Base-by-base conservation (phyloP, 2,113 vertebrate genomes). In the Carassius gibelio region DNA sequence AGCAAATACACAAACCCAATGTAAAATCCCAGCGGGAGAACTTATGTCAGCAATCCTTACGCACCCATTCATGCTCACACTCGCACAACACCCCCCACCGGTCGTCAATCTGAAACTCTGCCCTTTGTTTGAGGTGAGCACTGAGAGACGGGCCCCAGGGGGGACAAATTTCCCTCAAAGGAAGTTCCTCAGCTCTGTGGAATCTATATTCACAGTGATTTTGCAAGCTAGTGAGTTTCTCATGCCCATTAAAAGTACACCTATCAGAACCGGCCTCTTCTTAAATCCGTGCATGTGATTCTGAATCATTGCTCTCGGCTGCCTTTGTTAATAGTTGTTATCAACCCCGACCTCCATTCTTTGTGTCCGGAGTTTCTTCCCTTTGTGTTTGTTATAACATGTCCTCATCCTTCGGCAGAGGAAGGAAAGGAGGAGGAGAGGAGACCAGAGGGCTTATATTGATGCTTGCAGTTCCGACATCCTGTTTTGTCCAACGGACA, bases 21-120 rank as follows among this genome's bases (percentile, higher is more conserved):
- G 89, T 89, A 90, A 91, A 92, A 91, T 93, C 93, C 93, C 93
- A 90, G 88, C 26, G 93, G 87, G 94, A 94, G 92, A 93, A 91
- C 93, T 93, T 94, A 92, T 94, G 94, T 94, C 92, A 93, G 91
- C 88, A 91, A 62, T 84, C 85, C 91, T 90, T 86, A 88, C 86
- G 90, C 91, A 90, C 92, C 90, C 91, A 85, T 85, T 76, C 91
- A 91, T 90, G 89, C 90, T 82, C 69, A 89, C 89, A 80, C 75
- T 76, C 82, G 61, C 82, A 75, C 87, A 89, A 75, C 87, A 89
- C 91, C 89, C 88, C 86, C 89, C 83, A 84, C 88, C 68, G 62
- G 82, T 88, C 83, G 57, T 92, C 90, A 89, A 89, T 90, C 85
- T 88, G 91, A 90, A 85, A 88, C 91, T 90, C 89, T 3, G 21